Base-by-base conservation (phyloP, 2,113 vertebrate species). In the Poeciliopsis turrubarensis region DNA sequence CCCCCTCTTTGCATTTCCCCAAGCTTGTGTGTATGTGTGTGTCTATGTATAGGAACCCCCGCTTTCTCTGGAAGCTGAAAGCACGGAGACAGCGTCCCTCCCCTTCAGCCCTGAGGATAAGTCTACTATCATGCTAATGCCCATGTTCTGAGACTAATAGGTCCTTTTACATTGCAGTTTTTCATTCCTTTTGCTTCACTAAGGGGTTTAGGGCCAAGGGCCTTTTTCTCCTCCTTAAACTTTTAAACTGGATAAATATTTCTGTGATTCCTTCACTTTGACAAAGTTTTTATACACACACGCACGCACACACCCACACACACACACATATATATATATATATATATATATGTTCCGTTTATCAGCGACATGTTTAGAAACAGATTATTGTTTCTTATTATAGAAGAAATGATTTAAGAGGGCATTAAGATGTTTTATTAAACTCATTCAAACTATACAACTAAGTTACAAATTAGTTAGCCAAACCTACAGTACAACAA, bases 81-180 rank as follows among this genome's bases (percentile, higher is more conserved):
- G 92, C 92, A 72, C 64, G 87, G 87, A 91, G 92, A 92, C 88
- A 84, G 92, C 92, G 91, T 92, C 90, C 90, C 91, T 93, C 92
- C 92, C 92, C 91, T 94, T 89, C 89, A 90, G 88, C 90, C 92
- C 89, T 22, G 78, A 92, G 92, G 93, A 92, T 95, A 95, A 95
- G 93, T 90, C 94, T 94, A 94, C 94, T 95, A 89, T 95, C 91
- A 95, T 95, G 94, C 93, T 94, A 95, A 95, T 95, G 85, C 60
- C 84, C 85, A 87, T 94, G 94, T 94, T 91, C 92, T 94, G 91
- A 93, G 92, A 94, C 94, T 95, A 95, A 95, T 94, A 94, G 93
- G 92, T 88, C 91, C 90, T 94, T 93, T 94, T 94, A 93, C 91
- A 91, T 92, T 88, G 89, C 86, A 89, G 91, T 84, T 93, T 95